phyloP scores from a whole-genome alignment of 1,140 invertebrate species.

The Leptoteleia sp. region DNA sequence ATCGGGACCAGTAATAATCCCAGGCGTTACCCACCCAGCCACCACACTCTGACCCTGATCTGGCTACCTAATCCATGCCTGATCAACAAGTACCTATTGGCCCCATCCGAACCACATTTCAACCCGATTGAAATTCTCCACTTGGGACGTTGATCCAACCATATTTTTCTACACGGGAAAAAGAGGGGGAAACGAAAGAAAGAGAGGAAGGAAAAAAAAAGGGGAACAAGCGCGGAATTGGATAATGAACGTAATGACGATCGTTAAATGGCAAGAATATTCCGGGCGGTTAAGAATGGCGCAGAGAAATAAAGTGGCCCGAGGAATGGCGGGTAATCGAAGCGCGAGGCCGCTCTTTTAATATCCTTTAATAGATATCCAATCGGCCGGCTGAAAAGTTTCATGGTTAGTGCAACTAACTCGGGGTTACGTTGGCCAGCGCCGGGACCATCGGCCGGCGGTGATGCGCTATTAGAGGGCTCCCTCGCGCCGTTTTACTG shows the following conservation, averaged over 20 bases:
- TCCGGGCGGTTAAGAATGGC: conserved; percentile 19
- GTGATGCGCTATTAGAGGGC: conserved; percentile 65
- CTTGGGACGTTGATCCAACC: too few species aligned
- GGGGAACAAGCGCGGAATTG: conserved; percentile 8
- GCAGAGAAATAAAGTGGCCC: conserved; percentile 38
- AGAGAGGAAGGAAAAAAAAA: too few species aligned
- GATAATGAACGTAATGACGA: conserved; percentile 42
- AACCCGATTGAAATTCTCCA: too few species aligned
- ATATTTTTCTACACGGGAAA: too few species aligned
- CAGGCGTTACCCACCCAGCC: too few species aligned
- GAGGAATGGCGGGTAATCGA: conserved; percentile 46
- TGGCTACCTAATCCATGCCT: too few species aligned
- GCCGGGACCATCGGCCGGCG: conserved; percentile 46
- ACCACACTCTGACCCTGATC: too few species aligned
- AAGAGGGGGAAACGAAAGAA: too few species aligned
- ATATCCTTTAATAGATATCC: conserved; percentile 64
- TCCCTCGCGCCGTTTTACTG: conserved; percentile 64
- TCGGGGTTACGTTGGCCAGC: conserved; percentile 30
- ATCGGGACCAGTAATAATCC: too few species aligned
- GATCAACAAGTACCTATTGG: too few species aligned
- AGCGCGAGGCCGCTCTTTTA: conserved; percentile 34
- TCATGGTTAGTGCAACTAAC: conserved; percentile 49
- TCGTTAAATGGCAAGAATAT: conserved; percentile 42
- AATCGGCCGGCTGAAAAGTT: conserved; percentile 36
- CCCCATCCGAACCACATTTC: too few species aligned